A percentile compares a stretch with the other conserved stretches of the same genome.
These are phyloP conservation scores for Drosophila barbarae DNA, from an alignment of 2,888 invertebrate genomes.

Conservation along the genomic window DNA sequence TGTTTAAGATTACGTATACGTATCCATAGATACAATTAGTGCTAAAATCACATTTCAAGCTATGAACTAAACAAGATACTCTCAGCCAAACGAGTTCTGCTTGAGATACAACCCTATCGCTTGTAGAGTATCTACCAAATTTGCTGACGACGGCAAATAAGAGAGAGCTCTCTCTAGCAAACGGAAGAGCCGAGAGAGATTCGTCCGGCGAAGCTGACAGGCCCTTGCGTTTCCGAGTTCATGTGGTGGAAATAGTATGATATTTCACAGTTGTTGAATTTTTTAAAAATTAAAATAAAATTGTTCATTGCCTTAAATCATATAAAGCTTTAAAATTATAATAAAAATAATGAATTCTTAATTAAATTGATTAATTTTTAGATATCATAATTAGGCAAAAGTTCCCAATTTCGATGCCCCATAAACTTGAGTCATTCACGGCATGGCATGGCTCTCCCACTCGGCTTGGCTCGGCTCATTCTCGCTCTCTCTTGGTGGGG, in stretches of 20 bases:
- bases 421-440: slow-evolving; percentile 8
- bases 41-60: too few species aligned
- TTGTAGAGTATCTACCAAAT: slow-evolving; percentile 17
- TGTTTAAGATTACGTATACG: too few species aligned
- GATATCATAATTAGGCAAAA: too few species aligned
- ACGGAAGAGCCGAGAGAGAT: slow-evolving; percentile 16
- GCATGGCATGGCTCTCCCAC: slow-evolving; percentile 8
- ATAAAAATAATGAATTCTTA: not conserved
- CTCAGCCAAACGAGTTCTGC: not conserved
- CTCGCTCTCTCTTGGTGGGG: slow-evolving; percentile 3
- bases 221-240: slow-evolving; percentile 17
- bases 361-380: not conserved
- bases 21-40: not conserved
- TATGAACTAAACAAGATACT: too few species aligned
- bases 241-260: slow-evolving; percentile 6
- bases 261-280: not conserved
- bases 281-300: too few species aligned
- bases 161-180: slow-evolving; percentile 22
- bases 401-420: not conserved
- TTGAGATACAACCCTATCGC: not conserved
- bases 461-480: slow-evolving; percentile 1
- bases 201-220: slow-evolving; percentile 41
- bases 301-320: not conserved
- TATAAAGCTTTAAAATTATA: not conserved
- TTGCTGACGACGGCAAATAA: slow-evolving; percentile 65